Evolutionary conservation across 2,797 vertebrate genomes (phyloP), one percentile per base, ranked within the genome.

Genomic region (Capromys pilorides): DNA sequence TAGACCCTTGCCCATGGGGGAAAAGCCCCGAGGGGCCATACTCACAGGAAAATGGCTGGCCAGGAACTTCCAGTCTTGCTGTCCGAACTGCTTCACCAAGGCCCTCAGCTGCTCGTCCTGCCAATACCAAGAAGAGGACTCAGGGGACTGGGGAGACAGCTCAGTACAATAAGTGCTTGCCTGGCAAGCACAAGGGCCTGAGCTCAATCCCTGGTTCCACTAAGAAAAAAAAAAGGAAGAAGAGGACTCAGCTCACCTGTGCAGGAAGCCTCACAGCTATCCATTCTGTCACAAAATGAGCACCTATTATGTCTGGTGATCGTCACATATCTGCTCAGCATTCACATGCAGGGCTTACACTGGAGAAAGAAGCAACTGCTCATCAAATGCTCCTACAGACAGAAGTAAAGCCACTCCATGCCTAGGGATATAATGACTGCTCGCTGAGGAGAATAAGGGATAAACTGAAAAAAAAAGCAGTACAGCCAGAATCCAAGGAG

Each of bases 61-160:
- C 83, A 99, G 98, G 87, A 97, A 97, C 97, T 99, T 99, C 99
- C 99, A 99, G 95, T 99, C 99, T 96, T 97, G 98, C 45, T 98
- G 98, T 96, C 99, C 99, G 0, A 98, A 98, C 85, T 98, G 99
- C 79, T 98, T 98, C 96, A 99, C 99, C 98, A 99, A 97, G 1
- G 97, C 97, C 97, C 99, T 99, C 95, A 99, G 98, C 78, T 98
- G 98, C 92, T 99, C 99, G 92, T 99, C 99, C 99, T 99, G 98
- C 41, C 96, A 98, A 97, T 51, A 6, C 67, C 88, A 88, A 73
- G 90, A 87, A 59, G 89, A 62, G 67, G 78, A 13, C 95, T 93
- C 11, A 54, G 91, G 45, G 45, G 45, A 4, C 45, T 45, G 45
- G 45, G 45, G 45, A 45, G 45, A 45, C 8, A 45, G 45, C 45